phyloP scores from a whole-genome alignment of 2,797 vertebrate genomes.

The Coregonus suidteri region DNA sequence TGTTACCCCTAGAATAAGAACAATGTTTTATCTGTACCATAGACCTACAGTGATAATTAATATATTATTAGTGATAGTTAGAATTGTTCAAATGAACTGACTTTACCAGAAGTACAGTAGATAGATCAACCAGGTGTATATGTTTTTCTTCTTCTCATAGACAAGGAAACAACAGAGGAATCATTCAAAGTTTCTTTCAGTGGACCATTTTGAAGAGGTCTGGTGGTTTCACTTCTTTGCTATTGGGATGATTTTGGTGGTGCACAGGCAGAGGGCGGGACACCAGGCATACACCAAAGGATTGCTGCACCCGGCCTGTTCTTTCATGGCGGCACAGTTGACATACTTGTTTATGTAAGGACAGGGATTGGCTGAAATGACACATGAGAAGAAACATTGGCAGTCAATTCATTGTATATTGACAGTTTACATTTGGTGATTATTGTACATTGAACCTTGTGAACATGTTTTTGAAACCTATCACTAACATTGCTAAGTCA shows the following conservation, averaged over 20 bases:
- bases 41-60: neutral
- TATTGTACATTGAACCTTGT: conserved; percentile 1
- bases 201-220: neutral
- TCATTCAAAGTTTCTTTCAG: neutral
- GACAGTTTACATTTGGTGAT: neutral
- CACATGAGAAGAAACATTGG: neutral
- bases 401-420: neutral
- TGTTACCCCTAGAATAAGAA: neutral
- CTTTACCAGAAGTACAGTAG: neutral
- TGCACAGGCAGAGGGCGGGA: conserved; percentile 64
- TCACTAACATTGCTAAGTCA: neutral
- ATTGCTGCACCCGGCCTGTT: conserved; percentile 32
- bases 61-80: neutral
- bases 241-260: conserved; percentile 61
- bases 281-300: conserved; percentile 26
- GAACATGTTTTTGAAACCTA: neutral
- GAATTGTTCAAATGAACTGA: neutral
- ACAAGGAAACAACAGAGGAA: neutral
- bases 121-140: neutral
- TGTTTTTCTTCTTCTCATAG: neutral
- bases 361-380: conserved; percentile 72
- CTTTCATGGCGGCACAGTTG: conserved; percentile 61
- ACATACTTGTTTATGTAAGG: conserved; percentile 55
- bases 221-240: conserved; percentile 28
- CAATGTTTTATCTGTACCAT: neutral